These are phyloP conservation scores for Thamnophis sirtalis DNA, from an alignment of 2,113 vertebrate species.

Conservation along the genomic window DNA sequence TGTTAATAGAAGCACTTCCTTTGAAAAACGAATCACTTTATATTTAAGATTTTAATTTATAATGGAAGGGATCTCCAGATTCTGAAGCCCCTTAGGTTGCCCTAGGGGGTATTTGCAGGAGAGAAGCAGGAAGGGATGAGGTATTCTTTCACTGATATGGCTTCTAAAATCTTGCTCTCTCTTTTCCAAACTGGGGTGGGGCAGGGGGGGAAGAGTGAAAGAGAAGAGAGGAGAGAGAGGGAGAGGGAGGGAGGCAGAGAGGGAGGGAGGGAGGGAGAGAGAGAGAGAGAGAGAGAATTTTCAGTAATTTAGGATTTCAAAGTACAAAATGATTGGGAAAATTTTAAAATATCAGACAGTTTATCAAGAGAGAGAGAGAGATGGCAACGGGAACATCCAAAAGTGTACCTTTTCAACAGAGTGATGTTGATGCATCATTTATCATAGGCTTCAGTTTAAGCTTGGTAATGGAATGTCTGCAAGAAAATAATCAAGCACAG, in stretches of 20 bases:
- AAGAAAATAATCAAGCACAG: background rate
- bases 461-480: background rate
- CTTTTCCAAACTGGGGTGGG: background rate
- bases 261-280: too few relatives aligned
- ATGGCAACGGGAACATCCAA: too few relatives aligned
- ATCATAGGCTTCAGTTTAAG: background rate
- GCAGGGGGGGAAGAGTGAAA: too few relatives aligned
- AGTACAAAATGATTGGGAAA: too few relatives aligned
- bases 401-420: background rate
- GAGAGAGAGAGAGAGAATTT: too few relatives aligned
- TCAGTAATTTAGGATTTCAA: too few relatives aligned
- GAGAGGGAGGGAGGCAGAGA: background rate
- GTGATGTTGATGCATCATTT: background rate
- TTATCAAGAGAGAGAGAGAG: background rate
- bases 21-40: background rate
- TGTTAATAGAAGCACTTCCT: background rate
- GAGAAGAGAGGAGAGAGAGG: too few relatives aligned
- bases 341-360: too few relatives aligned
- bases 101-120: background rate
- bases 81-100: background rate
- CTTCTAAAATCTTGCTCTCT: background rate
- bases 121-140: background rate
- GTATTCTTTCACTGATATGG: background rate
- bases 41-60: background rate
- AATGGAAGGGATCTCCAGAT: background rate